Evolutionary conservation across 2,113 vertebrate species (phyloP).

Genomic region (Saguinus imperator): DNA sequence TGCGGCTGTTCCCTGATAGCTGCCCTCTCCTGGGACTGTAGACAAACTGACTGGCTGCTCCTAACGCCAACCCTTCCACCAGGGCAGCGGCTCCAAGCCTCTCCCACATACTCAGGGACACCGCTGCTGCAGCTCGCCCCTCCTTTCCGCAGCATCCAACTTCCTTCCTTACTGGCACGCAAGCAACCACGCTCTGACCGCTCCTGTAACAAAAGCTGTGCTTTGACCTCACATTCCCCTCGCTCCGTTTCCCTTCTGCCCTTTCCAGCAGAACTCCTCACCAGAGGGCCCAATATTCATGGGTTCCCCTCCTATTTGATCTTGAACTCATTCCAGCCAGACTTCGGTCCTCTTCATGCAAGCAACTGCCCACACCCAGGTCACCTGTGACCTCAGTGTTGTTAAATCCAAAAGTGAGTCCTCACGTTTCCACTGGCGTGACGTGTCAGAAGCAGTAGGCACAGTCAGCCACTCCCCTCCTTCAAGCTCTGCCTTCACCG

Average conservation of each 20-base stretch:
- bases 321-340: neutral
- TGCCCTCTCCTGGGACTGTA: too few relatives aligned
- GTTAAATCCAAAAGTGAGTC: neutral
- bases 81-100: too few relatives aligned
- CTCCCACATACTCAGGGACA: neutral
- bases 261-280: neutral
- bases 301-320: neutral
- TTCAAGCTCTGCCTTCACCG: neutral
- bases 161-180: neutral
- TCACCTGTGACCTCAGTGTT: rapidly evolving
- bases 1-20: neutral
- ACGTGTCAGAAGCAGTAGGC: neutral
- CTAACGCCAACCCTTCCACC: neutral
- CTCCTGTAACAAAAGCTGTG: neutral
- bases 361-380: neutral
- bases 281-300: neutral
- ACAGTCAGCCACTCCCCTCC: neutral
- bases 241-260: neutral
- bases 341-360: neutral
- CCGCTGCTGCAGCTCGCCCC: neutral
- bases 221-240: neutral
- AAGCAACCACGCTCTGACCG: neutral
- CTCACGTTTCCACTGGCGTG: neutral
- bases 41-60: neutral
- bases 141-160: neutral